These are phyloP conservation scores for Grammomys surdaster DNA, from an alignment of 2,113 vertebrate genomes.

Conservation along the genomic window DNA sequence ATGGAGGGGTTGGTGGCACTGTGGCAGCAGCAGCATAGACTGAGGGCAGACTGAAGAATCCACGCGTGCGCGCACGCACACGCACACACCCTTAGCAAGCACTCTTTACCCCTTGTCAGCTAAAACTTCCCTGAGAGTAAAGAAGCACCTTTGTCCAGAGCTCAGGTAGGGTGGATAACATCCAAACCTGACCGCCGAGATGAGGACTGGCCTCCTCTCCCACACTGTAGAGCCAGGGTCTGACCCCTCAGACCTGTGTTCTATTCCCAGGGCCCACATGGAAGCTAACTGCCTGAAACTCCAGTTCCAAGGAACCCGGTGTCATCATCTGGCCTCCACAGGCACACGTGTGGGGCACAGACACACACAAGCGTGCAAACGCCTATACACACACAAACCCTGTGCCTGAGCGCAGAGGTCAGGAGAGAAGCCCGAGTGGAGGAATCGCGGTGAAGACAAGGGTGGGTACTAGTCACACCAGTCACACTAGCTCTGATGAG, in stretches of 20 bases:
- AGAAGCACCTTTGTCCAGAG: neutral
- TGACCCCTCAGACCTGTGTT: neutral
- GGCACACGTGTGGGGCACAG: neutral
- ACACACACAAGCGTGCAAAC: neutral
- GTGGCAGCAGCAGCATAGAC: neutral
- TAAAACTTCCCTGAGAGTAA: neutral
- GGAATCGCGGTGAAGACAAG: neutral
- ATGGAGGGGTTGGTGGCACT: neutral
- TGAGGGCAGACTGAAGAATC: neutral
- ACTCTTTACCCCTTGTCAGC: neutral
- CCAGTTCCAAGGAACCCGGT: neutral
- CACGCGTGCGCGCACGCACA: accelerated
- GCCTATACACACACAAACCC: too few species aligned
- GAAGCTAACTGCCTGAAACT: neutral
- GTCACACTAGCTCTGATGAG: neutral
- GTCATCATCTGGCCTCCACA: neutral
- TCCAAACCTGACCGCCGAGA: neutral
- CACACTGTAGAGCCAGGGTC: conserved; percentile 83
- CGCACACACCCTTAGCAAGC: neutral
- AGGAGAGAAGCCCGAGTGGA: neutral
- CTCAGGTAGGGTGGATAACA: neutral
- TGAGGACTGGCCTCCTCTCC: conserved; percentile 87
- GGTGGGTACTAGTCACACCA: neutral
- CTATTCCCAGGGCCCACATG: neutral
- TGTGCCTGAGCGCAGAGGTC: neutral